Evolutionary conservation across 2,888 invertebrate species (phyloP).

Genomic region (Polylopha cassiicola): DNA sequence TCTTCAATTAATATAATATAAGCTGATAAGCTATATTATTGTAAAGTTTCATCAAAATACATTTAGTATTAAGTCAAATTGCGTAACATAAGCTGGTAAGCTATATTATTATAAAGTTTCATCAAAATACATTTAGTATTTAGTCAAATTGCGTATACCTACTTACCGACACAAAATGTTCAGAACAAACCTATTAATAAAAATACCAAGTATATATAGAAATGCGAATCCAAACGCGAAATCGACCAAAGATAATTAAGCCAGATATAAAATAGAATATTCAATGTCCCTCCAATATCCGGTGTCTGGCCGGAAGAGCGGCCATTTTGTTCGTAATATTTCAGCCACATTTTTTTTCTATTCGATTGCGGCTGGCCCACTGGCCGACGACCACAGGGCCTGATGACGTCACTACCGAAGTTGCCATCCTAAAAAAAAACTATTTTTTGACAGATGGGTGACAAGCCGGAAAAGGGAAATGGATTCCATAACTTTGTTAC

Average conservation of each 20-base stretch:
- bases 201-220: slow-evolving; percentile 6
- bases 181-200: slow-evolving; percentile 1
- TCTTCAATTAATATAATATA: too few relatives aligned
- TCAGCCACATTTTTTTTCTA: slow-evolving; percentile 31
- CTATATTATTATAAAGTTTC: too few relatives aligned
- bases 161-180: too few relatives aligned
- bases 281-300: slow-evolving; percentile 60
- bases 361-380: slow-evolving; percentile 22
- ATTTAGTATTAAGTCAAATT: too few relatives aligned
- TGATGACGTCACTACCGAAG: slow-evolving; percentile 9
- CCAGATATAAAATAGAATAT: slow-evolving; percentile 69
- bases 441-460: too few relatives aligned
- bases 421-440: slow-evolving; percentile 13
- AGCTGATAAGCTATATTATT: too few relatives aligned
- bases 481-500: too few relatives aligned
- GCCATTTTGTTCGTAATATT: slow-evolving; percentile 54
- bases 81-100: too few relatives aligned
- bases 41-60: too few relatives aligned
- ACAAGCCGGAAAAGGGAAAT: too few relatives aligned
- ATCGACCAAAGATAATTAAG: slow-evolving; percentile 65
- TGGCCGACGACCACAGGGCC: slow-evolving; percentile 1
- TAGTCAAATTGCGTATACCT: too few relatives aligned
- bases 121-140: too few relatives aligned
- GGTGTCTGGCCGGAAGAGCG: slow-evolving; percentile 40
- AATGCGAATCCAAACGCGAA: slow-evolving; percentile 42